phyloP scores from a whole-genome alignment of 2,797 vertebrate species.

The Eidolon dupreanum region DNA sequence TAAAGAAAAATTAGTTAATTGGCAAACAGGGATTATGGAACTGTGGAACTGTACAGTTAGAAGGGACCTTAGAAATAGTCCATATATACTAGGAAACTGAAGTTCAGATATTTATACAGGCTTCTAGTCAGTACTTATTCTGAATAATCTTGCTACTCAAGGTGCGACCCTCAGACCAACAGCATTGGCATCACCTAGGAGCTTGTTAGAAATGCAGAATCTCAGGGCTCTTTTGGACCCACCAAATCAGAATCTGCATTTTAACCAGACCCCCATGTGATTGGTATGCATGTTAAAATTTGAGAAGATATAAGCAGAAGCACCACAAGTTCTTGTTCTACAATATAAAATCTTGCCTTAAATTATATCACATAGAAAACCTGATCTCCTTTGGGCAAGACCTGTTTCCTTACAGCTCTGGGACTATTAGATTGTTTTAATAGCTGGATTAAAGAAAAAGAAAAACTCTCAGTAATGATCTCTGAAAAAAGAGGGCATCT shows the following conservation, averaged over 20 bases:
- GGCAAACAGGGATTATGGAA: neutral
- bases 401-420: conserved; percentile 28
- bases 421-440: conserved; percentile 29
- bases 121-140: neutral
- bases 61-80: neutral
- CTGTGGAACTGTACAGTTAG: neutral
- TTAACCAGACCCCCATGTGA: neutral
- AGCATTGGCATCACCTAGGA: neutral
- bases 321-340: neutral
- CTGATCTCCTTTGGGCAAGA: conserved; percentile 38
- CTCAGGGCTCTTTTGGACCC: neutral
- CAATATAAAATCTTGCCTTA: conserved; percentile 29
- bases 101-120: neutral
- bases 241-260: neutral
- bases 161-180: neutral
- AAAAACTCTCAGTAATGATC: conserved; percentile 43
- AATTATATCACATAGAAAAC: conserved; percentile 37
- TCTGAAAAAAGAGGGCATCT: conserved; percentile 48
- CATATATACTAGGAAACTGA: neutral
- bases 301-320: neutral
- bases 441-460: conserved; percentile 36
- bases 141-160: neutral
- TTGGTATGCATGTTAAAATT: neutral
- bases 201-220: neutral
- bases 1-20: conserved; percentile 3